Base-by-base conservation (phyloP, 2,113 vertebrate genomes). In the Vimba vimba region DNA sequence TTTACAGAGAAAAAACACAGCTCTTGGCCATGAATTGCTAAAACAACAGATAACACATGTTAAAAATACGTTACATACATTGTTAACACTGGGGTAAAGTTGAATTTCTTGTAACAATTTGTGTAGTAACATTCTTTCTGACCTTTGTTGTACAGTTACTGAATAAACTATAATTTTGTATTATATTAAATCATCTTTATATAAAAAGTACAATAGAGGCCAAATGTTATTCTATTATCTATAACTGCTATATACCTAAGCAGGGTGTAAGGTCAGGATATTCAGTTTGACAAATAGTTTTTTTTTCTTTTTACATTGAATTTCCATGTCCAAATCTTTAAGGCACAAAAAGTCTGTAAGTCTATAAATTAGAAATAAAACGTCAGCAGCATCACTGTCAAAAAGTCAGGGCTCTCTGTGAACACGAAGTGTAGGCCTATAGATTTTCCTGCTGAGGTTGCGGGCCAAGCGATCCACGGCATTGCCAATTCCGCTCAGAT, bases 381-480 rank as follows among this genome's bases (percentile, higher is more conserved):
- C 12, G 15, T n/a, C 45, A 50, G 19, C 73, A 27, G 45, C 2
- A 45, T 6, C 39, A 13, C 71, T 0, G 2, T 74, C 2, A n/a
- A 25, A 27, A n/a, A 57, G 7, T 88, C 82, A 91, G 73, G 86
- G 88, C n/a, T 79, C 76, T 90, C 89, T 93, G 76, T 9, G 87
- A 9, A 78, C 68, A 68, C 50, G 79, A 88, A 91, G 89, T 0
- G 86, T 86, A 2, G 50, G 50, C 15, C 55, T 57, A 69, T 83
- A 91, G 52, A 96, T 94, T 89, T 93, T 94, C 82, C 92, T 93
- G 89, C 95, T 96, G 69, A 96, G 93, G 43, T 74, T 95, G 33
- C 94, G 94, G 0, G 95, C 94, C 47, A 96, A 82, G 0, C 91
- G 91, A 87, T 96, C 95, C 15, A 96, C 93, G 0, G 92, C 93